Base-by-base conservation (phyloP, 2,113 vertebrate species). In the Ceyx cyanopectus region DNA sequence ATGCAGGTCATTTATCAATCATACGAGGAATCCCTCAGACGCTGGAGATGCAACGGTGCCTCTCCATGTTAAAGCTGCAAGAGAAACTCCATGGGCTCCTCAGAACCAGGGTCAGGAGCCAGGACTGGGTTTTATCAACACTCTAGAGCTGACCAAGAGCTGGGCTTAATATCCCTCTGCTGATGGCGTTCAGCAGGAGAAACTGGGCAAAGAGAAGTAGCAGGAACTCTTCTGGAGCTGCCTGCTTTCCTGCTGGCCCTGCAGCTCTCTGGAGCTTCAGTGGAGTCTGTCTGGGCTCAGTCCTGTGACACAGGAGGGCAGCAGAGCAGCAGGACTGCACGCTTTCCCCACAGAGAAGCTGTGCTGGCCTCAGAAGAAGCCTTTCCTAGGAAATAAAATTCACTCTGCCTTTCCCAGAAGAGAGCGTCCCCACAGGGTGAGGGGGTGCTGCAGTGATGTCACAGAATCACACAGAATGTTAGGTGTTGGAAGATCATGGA, bases 1-100 rank as follows among this genome's bases (percentile, higher is more conserved):
- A 93, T 92, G 90, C 76, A 17, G 40, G 81, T 78, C 93, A 61
- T 97, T 96, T 94, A 95, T 96, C 94, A 91, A 89, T 95, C 90
- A 90, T 88, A 91, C 72, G 68, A 57, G 58, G 88, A 95, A 94
- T 96, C 94, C 76, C 51, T 91, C 95, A 85, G 86, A 82, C 82
- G 53, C 87, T 32, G 58, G 77, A 58, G 66, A 51, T 34, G 81
- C 83, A 91, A 95, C 1, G 30, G 43, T 87, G 89, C 91, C 89
- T 94, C 41, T 74, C 82, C 21, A 68, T 58, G 81, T 81, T 85
- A 72, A 61, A 80, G 76, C 82, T 88, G 67, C 2, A 7, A 81
- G 69, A 32, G 77, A 78, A 88, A 73, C 13, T 24, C 88, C 92
- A 89, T 4, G 45, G 45, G 19, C 18, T 46, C 45, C 13, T 3